Evolutionary conservation across 1,140 invertebrate species (phyloP).

Genomic region (Temnothorax longispinosus): DNA sequence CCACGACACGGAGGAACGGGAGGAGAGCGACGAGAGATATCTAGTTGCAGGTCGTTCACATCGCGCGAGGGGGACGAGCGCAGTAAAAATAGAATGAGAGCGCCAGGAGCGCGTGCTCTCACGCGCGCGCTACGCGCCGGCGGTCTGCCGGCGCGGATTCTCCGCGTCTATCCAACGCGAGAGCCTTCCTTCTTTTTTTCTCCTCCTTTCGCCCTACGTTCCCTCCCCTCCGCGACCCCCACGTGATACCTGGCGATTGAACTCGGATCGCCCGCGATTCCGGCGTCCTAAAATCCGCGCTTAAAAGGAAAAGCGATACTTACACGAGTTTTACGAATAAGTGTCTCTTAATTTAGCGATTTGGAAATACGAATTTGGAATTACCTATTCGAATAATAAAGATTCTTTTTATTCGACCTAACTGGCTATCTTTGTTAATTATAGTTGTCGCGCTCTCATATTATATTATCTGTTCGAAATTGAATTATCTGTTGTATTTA

Average conservation of each 20-base stretch:
- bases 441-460: no score
- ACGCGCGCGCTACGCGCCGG: constrained; percentile 68
- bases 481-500: no score
- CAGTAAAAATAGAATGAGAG: constrained; percentile 85
- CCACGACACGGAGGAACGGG: constrained; percentile 26
- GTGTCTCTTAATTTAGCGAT: background rate
- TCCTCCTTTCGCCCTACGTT: background rate
- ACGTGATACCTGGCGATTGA: background rate
- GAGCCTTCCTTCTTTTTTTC: background rate
- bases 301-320: background rate
- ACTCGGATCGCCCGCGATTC: background rate
- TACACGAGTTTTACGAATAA: background rate
- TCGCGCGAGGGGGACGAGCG: constrained; percentile 81
- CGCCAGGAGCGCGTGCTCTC: constrained; percentile 79
- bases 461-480: background rate
- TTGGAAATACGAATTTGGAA: background rate
- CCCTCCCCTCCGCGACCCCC: background rate
- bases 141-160: constrained; percentile 46
- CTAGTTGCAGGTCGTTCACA: constrained; percentile 86
- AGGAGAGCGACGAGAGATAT: constrained; percentile 78
- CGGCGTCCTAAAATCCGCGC: background rate
- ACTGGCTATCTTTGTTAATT: no score
- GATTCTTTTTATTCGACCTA: no score
- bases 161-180: background rate
- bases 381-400: background rate